phyloP scores from a whole-genome alignment of 37 sponge, comb jelly and placozoan genomes.

The Geodia barretti region DNA sequence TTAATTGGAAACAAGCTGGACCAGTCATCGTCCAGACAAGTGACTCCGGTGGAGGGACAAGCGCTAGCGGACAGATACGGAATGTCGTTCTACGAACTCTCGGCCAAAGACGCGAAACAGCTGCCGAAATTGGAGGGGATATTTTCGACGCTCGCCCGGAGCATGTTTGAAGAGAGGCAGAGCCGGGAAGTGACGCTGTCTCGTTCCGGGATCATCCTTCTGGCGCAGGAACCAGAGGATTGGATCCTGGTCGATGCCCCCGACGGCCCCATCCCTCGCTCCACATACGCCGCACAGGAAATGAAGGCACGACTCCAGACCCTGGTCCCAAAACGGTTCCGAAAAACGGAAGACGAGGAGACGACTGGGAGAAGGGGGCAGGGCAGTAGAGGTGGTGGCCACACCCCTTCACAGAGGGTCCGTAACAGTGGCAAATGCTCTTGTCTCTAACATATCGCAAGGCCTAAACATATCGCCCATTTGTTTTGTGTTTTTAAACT shows the following conservation, averaged over 20 bases:
- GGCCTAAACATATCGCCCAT: too few relatives aligned
- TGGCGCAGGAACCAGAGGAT: conserved; percentile 17
- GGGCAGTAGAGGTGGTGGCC: neutral
- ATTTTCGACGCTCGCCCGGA: conserved; percentile 9
- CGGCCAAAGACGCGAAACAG: conserved; percentile 24
- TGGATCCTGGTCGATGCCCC: conserved; percentile 45
- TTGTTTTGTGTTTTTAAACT: too few relatives aligned
- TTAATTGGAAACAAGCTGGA: conserved; percentile 78
- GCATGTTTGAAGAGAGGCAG: conserved; percentile 34
- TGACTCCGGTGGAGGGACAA: conserved; percentile 30
- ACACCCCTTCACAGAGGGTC: neutral
- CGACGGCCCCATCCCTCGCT: conserved; percentile 24
- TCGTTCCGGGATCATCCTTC: neutral
- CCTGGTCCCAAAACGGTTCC: neutral
- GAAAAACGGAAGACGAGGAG: neutral
- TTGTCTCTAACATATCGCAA: neutral
- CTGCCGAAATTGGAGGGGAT: conserved; percentile 12
- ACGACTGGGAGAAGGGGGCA: too few relatives aligned
- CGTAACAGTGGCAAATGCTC: neutral
- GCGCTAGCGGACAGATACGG: conserved; percentile 31
- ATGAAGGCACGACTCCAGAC: neutral
- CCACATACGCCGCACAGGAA: conserved; percentile 14
- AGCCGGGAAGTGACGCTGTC: conserved; percentile 26
- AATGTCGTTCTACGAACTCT: conserved; percentile 43
- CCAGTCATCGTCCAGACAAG: conserved; percentile 21